phyloP scores from a whole-genome alignment of 2,797 vertebrate genomes.

The Melanotaenia boesemani region DNA sequence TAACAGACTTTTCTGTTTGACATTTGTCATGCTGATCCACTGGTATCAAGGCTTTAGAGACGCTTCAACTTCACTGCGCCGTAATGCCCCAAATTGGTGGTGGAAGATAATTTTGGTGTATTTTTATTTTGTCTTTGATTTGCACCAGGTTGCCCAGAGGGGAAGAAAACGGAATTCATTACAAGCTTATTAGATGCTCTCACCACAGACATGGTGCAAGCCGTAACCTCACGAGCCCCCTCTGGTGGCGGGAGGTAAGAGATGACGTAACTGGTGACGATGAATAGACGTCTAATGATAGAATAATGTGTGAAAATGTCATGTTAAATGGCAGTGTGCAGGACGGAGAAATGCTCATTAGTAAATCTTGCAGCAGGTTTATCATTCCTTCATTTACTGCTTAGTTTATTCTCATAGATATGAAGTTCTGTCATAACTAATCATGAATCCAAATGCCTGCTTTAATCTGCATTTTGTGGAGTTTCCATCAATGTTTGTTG shows the following conservation, averaged over 20 bases:
- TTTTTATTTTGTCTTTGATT: slow-evolving; percentile 68
- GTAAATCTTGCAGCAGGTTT: not conserved
- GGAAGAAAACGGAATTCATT: slow-evolving; percentile 98
- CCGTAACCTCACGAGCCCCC: slow-evolving; percentile 96
- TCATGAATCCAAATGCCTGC: not conserved
- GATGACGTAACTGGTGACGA: not conserved
- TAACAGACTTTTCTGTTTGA: slow-evolving; percentile 30
- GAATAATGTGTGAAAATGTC: too few species aligned
- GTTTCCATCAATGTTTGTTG: not conserved
- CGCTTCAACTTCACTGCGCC: slow-evolving; percentile 40
- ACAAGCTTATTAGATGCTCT: slow-evolving; percentile 97
- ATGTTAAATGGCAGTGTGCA: not conserved
- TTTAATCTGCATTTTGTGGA: not conserved
- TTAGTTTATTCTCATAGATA: not conserved
- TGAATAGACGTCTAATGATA: not conserved
- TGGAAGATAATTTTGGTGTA: slow-evolving; percentile 61
- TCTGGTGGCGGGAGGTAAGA: slow-evolving; percentile 97
- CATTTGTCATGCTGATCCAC: slow-evolving; percentile 41
- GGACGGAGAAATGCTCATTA: not conserved
- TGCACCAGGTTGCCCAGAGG: slow-evolving; percentile 93
- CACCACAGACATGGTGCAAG: slow-evolving; percentile 99
- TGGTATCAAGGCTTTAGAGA: slow-evolving; percentile 37
- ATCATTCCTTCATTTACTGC: not conserved
- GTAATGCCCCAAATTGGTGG: slow-evolving; percentile 65
- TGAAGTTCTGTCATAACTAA: not conserved